Base-by-base conservation (phyloP, 2,113 vertebrate species). In the Scalopus aquaticus region DNA sequence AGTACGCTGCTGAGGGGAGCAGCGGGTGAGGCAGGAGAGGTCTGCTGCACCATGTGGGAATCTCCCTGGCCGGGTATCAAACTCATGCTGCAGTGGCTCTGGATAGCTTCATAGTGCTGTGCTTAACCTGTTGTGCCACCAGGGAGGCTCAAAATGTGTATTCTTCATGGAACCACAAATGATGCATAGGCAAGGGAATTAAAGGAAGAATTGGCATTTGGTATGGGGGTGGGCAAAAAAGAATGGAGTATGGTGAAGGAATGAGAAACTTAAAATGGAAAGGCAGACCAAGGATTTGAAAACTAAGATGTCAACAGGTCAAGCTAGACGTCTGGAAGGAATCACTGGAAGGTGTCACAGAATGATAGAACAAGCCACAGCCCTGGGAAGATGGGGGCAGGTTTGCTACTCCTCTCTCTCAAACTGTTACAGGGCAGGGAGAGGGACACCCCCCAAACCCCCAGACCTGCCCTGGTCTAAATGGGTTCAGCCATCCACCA, bases 251-350 rank as follows among this genome's bases (percentile, higher is more conserved):
- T 72, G 46, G 58, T 90, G 51, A 78, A 65, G 37, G 62, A 70
- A 74, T 56, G 17, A 74, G 42, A 95, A 94, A 6, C 49, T 86
- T 88, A 72, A 67, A 80, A 91, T 88, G 32, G 39, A 69, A 92
- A 91, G 8, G 22, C 56, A 93, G 32, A 91, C 39, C 24, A 70
- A 82, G 30, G n/a, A 60, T 74, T 85, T 69, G 26, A 94, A 93
- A 95, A 93, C 26, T 69, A 67, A 78, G 51, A 91, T 76, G 51
- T 88, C 39, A 80, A 9, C 15, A 84, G 35, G 32, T 82, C 16
- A 73, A 93, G 20, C 44, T 24, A 74, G 28, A 64, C 88, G 6
- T 17, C 30, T 84, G 44, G 72, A 84, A 37, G 64, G 39, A 91
- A 60, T 82, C 46, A 82, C 64, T 77, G 46, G 35, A 88, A 39